A percentile compares a stretch with the other conserved stretches of the same genome.
These are phyloP conservation scores for Crematogaster levior DNA, from an alignment of 2,888 invertebrate genomes.

Conservation along the genomic window DNA sequence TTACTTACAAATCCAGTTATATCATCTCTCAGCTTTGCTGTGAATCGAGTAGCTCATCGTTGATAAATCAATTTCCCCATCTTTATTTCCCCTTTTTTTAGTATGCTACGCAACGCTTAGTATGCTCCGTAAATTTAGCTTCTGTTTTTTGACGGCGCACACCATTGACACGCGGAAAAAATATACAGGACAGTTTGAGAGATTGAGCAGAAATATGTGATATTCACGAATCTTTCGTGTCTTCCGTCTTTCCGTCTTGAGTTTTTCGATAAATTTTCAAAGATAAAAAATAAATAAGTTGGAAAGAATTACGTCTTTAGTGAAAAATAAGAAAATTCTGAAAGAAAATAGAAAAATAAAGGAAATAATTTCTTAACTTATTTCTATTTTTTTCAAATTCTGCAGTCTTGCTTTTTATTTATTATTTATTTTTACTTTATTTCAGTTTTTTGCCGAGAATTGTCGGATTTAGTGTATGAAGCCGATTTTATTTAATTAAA, in stretches of 20 bases:
- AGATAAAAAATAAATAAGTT: not conserved
- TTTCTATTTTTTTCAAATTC: not conserved
- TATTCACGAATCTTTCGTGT: not conserved
- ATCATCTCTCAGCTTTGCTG: slow-evolving; percentile 69
- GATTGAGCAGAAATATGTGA: not conserved
- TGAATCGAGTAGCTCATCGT: slow-evolving; percentile 49
- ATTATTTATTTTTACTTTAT: not conserved
- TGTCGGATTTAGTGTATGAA: not conserved
- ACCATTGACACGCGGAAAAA: slow-evolving; percentile 12
- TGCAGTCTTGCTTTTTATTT: not conserved
- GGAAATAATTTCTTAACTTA: not conserved
- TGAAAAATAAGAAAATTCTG: not conserved
- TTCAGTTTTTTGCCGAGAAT: not conserved
- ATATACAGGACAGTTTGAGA: not conserved
- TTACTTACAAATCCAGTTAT: slow-evolving; percentile 70
- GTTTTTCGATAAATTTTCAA: not conserved
- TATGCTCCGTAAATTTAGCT: slow-evolving; percentile 43
- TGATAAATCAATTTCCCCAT: slow-evolving; percentile 48
- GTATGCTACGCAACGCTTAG: not conserved
- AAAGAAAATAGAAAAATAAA: not conserved
- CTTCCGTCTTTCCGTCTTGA: not conserved
- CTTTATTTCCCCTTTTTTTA: slow-evolving; percentile 36
- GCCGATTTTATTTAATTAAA: not conserved
- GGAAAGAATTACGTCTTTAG: not conserved
- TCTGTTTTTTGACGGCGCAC: not conserved